Evolutionary conservation across 2,888 invertebrate genomes (phyloP).

Genomic region (Hybos culiciformis): DNA sequence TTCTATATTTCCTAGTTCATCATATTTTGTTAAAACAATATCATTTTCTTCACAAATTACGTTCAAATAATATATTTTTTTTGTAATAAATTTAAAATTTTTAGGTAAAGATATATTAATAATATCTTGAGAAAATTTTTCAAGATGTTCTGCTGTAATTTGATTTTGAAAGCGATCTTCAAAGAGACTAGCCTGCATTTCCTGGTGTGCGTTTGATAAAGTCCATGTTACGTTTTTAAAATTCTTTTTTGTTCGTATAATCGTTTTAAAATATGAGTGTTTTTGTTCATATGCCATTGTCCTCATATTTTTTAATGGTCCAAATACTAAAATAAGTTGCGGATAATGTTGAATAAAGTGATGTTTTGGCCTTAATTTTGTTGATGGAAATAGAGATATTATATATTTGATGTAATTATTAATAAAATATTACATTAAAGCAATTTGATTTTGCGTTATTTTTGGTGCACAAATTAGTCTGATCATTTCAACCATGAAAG

Average conservation of each 20-base stretch:
- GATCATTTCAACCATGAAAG: constrained; percentile 1
- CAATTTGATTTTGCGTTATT: neutral
- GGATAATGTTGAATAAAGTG: constrained; percentile 14
- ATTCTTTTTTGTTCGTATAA: constrained; percentile 13
- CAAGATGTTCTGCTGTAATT: neutral
- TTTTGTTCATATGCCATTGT: constrained; percentile 19
- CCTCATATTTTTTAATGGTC: constrained; percentile 11
- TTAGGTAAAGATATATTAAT: neutral
- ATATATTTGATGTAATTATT: constrained; percentile 1
- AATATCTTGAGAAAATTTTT: neutral
- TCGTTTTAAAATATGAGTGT: constrained; percentile 18
- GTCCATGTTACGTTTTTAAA: constrained; percentile 12
- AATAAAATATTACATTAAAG: neutral
- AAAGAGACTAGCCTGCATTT: neutral
- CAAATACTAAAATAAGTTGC: constrained; percentile 9
- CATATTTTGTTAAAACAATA: neutral
- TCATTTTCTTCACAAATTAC: neutral
- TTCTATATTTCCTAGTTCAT: neutral
- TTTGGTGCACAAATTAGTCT: constrained; percentile 2
- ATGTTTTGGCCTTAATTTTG: constrained; percentile 12
- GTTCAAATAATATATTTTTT: neutral
- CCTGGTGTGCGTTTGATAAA: neutral
- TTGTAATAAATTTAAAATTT: neutral
- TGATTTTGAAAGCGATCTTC: neutral
- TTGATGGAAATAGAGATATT: constrained; percentile 9